Evolutionary conservation across 2,888 invertebrate species (phyloP).

Genomic region (Brenthis hecate): DNA sequence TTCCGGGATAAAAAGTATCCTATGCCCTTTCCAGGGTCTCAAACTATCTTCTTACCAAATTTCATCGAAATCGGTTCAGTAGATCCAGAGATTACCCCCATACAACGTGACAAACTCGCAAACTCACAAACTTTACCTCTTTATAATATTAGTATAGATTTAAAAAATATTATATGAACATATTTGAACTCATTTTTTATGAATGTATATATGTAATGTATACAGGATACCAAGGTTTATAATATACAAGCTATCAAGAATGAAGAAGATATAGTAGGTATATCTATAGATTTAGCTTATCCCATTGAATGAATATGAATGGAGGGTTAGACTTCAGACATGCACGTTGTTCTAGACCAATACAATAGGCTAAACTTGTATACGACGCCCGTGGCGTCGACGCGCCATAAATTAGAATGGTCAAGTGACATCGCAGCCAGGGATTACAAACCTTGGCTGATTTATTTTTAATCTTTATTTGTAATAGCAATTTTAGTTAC

Average conservation of each 20-base stretch:
- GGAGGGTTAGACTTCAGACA: slow-evolving; percentile 21
- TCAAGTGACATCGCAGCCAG: slow-evolving; percentile 58
- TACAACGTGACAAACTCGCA: too few species aligned
- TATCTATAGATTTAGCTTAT: slow-evolving; percentile 9
- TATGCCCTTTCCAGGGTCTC: too few species aligned
- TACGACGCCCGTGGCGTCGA: slow-evolving; percentile 55
- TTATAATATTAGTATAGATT: too few species aligned
- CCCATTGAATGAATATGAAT: slow-evolving; percentile 31
- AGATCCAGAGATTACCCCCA: too few species aligned
- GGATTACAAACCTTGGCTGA: slow-evolving; percentile 1
- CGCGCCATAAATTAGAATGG: slow-evolving; percentile 76
- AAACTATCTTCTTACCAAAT: too few species aligned
- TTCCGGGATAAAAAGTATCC: too few species aligned
- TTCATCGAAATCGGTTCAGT: too few species aligned
- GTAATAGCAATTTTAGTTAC: not conserved
- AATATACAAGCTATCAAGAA: not conserved
- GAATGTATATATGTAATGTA: not conserved
- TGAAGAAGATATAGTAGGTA: not conserved
- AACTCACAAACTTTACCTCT: too few species aligned
- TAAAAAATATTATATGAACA: too few species aligned
- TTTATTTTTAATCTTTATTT: not conserved
- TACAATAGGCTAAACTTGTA: slow-evolving; percentile 34
- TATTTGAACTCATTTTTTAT: too few species aligned
- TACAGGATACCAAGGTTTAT: not conserved
- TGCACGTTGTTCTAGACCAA: slow-evolving; percentile 31